phyloP scores from a whole-genome alignment of 2,888 invertebrate genomes.

The Brassicogethes aeneus region DNA sequence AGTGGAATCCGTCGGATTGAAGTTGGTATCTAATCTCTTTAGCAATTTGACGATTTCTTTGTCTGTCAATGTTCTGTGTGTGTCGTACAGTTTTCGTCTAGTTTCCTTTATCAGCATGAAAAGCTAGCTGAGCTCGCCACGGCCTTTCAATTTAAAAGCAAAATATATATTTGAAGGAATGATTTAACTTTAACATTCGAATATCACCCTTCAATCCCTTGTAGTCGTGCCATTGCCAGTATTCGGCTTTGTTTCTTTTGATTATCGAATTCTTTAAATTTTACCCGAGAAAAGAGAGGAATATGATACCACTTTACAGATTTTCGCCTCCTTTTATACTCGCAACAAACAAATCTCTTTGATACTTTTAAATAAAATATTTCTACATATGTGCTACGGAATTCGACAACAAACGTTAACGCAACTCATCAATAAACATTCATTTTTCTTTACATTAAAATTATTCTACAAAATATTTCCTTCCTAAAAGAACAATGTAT shows the following conservation, averaged over 20 bases:
- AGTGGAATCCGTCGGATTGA: no score
- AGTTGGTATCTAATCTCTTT: slow-evolving; percentile 1
- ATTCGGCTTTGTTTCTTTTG: slow-evolving; percentile 31
- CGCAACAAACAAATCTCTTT: no score
- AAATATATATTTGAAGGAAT: slow-evolving; percentile 5
- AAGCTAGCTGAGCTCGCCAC: background rate
- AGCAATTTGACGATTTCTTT: background rate
- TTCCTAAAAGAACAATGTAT: no score
- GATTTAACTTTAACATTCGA: slow-evolving; percentile 3
- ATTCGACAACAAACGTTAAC: no score
- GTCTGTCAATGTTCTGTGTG: background rate
- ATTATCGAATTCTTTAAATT: slow-evolving; percentile 28
- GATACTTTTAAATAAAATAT: no score
- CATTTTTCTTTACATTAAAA: no score
- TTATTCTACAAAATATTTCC: no score
- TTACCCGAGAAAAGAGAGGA: slow-evolving; percentile 1
- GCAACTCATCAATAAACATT: no score
- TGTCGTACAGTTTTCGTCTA: no score
- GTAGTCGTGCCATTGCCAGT: slow-evolving; percentile 20
- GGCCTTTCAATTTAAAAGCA: slow-evolving; percentile 8
- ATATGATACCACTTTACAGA: background rate
- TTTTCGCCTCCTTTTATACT: no score
- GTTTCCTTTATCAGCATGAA: background rate
- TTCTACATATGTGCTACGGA: no score
- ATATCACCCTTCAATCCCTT: slow-evolving; percentile 4